These are phyloP conservation scores for Centropus bengalensis DNA, from an alignment of 2,113 vertebrate genomes.

Conservation along the genomic window DNA sequence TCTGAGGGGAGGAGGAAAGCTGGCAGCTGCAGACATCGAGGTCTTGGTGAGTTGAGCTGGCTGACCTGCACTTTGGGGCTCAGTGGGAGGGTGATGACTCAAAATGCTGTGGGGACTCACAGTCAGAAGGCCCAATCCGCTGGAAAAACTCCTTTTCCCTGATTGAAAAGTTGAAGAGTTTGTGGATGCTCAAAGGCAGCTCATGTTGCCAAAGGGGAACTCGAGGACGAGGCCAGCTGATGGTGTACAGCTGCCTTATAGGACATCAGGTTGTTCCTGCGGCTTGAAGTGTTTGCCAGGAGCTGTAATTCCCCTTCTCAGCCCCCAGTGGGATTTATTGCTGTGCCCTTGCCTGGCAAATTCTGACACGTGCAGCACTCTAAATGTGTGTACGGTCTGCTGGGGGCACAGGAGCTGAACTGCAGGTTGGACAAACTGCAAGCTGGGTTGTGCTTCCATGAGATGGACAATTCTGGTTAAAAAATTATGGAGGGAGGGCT, in stretches of 20 bases:
- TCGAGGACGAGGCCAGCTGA: not conserved
- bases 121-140: not conserved
- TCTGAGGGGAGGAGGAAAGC: not conserved
- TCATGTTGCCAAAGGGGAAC: not conserved
- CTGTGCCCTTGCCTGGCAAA: not conserved
- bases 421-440: accelerated
- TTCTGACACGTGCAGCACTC: not conserved
- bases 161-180: accelerated
- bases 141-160: not conserved
- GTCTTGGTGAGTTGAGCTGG: not conserved
- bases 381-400: not conserved
- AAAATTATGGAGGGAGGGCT: not conserved
- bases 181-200: not conserved
- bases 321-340: not conserved
- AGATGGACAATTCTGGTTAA: not conserved
- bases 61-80: not conserved
- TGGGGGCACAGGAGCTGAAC: not conserved
- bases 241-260: not conserved
- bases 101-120: not conserved
- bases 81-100: accelerated
- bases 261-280: not conserved
- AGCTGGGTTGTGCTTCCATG: accelerated
- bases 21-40: accelerated
- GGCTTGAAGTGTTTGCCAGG: accelerated
- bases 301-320: too few relatives aligned